Percentiles rank a stretch among this genome's conserved stretches.
phyloP scores from a whole-genome alignment of 1,140 invertebrate genomes.

The Cyclina sinensis region DNA sequence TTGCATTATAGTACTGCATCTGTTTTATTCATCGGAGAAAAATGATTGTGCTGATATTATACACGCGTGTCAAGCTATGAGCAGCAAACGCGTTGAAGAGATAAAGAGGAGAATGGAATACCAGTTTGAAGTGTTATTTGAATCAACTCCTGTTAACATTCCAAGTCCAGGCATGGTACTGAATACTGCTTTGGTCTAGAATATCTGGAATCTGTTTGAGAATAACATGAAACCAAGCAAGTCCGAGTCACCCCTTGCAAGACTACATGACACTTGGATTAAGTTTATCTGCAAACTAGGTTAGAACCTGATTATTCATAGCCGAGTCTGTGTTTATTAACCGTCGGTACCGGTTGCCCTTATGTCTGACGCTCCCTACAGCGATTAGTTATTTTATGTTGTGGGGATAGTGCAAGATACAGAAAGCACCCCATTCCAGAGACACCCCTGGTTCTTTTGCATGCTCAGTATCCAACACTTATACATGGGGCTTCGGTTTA shows the following conservation, averaged over 20 bases:
- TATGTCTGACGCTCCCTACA: no score
- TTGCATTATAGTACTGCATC: conserved; percentile 72
- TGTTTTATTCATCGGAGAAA: not conserved
- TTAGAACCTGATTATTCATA: no score
- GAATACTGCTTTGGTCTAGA: conserved; percentile 26
- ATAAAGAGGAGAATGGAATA: not conserved
- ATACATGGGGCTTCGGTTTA: no score
- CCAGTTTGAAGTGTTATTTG: conserved; percentile 60
- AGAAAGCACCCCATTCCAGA: no score
- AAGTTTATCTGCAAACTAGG: not conserved
- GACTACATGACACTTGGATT: not conserved
- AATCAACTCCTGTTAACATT: conserved; percentile 76
- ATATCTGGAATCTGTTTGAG: conserved; percentile 11
- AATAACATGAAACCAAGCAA: not conserved
- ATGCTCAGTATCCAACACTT: no score
- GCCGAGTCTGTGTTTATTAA: no score
- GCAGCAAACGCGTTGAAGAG: not conserved
- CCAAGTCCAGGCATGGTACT: conserved; percentile 18
- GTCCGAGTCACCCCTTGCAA: not conserved
- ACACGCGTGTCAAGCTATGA: not conserved
- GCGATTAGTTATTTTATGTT: no score
- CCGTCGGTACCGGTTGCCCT: no score
- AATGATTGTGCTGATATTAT: not conserved
- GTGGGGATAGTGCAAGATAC: no score
- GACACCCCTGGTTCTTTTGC: no score